Evolutionary conservation across 2,888 invertebrate species (phyloP), one percentile per base, ranked within the genome.

Genomic region (Dicycla oo): DNA sequence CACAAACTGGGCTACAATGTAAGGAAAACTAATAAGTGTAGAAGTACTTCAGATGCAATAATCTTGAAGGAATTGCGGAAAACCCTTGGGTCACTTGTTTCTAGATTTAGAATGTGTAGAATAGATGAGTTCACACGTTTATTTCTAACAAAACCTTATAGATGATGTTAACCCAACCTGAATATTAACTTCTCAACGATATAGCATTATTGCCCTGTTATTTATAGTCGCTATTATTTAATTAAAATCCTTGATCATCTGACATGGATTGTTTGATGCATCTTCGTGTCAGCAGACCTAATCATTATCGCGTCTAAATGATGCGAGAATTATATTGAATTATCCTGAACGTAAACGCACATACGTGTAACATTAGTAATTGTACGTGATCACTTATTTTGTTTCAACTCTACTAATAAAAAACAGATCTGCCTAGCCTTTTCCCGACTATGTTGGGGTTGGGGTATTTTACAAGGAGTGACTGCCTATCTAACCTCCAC

Each of bases 1-100:
- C 38, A 26, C 43, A 60, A 68, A 40, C 66, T 53, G 61, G 54
- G 15, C 23, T 60, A 80, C 73, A 85, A 81, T 84, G 74, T 74
- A 69, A 87, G 85, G 87, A 84, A 87, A 87, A 87, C 58, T 3
- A 62, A 11, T 56, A 6, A n/a, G 18, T 23, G 56, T 63, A 13
- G 23, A 60, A 67, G 56, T 73, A 72, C 70, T 68, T 58, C 23
- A 68, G 62, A 68, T 69, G 54, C 57, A 68, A 69, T 67, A 53
- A 66, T 80, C 57, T 74, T 63, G 13, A 69, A 74, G 51, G 80
- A 47, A 56, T 67, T 30, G 57, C 26, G 69, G 40, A 75, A 80
- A 83, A 68, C 13, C 34, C 43, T n/a, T 53, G 54, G 18, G 51
- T 56, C 34, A 61, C 20, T 34, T 40, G 34, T 30, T 57, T 57